phyloP scores from a whole-genome alignment of 2,797 vertebrate species.

The Etheostoma perlongum region DNA sequence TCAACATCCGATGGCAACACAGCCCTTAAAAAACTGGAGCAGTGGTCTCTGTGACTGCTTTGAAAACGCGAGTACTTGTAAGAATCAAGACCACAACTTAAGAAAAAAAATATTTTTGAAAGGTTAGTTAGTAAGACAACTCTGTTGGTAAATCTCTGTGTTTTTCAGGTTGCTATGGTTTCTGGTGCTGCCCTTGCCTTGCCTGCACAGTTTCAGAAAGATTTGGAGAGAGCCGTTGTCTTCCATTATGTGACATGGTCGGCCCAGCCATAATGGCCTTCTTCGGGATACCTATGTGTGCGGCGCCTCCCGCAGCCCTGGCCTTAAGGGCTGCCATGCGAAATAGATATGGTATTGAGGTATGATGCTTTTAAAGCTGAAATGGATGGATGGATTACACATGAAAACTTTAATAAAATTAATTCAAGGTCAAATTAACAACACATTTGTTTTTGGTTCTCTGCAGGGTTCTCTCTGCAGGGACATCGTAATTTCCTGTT shows the following conservation, averaged over 20 bases:
- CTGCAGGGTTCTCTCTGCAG: constrained; percentile 72
- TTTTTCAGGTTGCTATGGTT: constrained; percentile 66
- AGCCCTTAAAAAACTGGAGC: too few species aligned
- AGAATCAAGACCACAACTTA: too few species aligned
- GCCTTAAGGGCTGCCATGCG: constrained; percentile 45
- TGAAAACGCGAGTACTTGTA: too few species aligned
- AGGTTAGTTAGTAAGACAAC: too few species aligned
- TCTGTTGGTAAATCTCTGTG: neutral
- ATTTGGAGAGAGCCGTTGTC: constrained; percentile 55
- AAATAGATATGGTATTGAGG: constrained; percentile 60
- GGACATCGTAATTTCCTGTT: constrained; percentile 67
- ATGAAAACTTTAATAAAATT: neutral
- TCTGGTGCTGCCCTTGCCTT: constrained; percentile 73
- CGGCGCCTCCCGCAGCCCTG: constrained; percentile 44
- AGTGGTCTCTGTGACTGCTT: neutral
- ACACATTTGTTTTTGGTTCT: neutral
- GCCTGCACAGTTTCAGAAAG: constrained; percentile 56
- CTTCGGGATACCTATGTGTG: constrained; percentile 44
- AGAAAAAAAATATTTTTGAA: too few species aligned
- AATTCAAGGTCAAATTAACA: neutral
- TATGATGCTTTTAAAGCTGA: neutral
- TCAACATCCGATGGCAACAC: too few species aligned
- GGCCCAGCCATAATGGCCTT: neutral
- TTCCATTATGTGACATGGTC: constrained; percentile 65
- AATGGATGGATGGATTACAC: neutral